A percentile compares a stretch with the other conserved stretches of the same genome.
These are phyloP conservation scores for Oreochromis spilurus DNA, from an alignment of 2,113 vertebrate species.

Conservation along the genomic window DNA sequence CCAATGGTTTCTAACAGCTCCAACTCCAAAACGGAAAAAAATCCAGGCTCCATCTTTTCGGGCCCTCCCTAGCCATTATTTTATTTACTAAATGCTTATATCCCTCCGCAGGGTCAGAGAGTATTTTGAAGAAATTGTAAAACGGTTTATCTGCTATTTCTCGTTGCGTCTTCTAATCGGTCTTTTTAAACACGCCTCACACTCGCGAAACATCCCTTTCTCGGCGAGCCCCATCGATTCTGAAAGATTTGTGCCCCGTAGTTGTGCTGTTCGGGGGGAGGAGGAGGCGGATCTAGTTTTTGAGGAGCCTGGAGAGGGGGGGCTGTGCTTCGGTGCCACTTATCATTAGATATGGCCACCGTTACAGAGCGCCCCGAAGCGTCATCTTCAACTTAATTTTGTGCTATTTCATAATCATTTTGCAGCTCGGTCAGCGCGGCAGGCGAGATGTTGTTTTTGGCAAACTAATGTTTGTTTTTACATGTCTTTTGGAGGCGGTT, in stretches of 20 bases:
- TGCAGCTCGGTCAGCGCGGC: neutral
- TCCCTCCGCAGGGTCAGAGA: slow-evolving; percentile 78
- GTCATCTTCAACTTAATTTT: slow-evolving; percentile 68
- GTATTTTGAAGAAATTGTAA: slow-evolving; percentile 72
- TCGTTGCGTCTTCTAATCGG: neutral
- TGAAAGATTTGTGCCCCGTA: neutral
- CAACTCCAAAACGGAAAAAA: neutral
- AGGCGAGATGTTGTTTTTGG: slow-evolving; percentile 5
- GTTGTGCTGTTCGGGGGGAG: slow-evolving; percentile 6
- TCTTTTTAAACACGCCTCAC: neutral
- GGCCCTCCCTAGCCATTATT: slow-evolving; percentile 50
- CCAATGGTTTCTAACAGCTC: neutral
- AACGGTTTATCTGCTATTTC: neutral
- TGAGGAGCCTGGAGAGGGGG: slow-evolving; percentile 34
- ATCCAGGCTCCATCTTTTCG: slow-evolving; percentile 46
- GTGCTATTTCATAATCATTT: slow-evolving; percentile 1
- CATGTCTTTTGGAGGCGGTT: slow-evolving; percentile 29
- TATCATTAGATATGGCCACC: slow-evolving; percentile 74
- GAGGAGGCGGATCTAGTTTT: slow-evolving; percentile 61
- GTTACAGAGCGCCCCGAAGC: slow-evolving; percentile 61
- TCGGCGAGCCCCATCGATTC: neutral
- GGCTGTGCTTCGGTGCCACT: slow-evolving; percentile 66
- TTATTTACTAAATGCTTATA: slow-evolving; percentile 79
- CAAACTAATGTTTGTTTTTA: slow-evolving; percentile 25
- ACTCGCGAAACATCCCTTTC: neutral